These are phyloP conservation scores for Drosophila kepulauana DNA, from an alignment of 1,140 invertebrate species.

Conservation along the genomic window DNA sequence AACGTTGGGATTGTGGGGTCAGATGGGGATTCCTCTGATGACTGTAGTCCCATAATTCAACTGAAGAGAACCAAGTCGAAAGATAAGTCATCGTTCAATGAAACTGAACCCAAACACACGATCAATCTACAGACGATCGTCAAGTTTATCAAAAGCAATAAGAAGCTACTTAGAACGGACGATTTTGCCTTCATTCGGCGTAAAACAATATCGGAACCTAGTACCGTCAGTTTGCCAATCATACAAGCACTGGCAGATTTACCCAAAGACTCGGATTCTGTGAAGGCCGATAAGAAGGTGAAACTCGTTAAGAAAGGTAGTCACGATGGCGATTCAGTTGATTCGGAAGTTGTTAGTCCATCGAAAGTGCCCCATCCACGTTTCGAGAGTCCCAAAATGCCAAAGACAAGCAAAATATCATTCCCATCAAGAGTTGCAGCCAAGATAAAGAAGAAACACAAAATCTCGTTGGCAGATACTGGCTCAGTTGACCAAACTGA, in stretches of 20 bases:
- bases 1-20: background rate
- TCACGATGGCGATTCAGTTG: conserved; percentile 9
- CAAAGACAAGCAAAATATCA: conserved; percentile 45
- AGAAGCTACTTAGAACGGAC: conserved; percentile 58
- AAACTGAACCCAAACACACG: conserved; percentile 40
- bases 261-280: conserved; percentile 42
- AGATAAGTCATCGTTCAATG: conserved; percentile 8
- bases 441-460: conserved; percentile 66
- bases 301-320: conserved; percentile 52
- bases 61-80: conserved; percentile 31
- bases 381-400: conserved; percentile 3
- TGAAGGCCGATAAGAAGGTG: conserved; percentile 57
- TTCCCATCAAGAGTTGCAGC: conserved; percentile 71
- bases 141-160: conserved; percentile 64
- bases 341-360: conserved; percentile 21
- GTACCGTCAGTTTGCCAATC: conserved; percentile 38
- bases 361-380: background rate
- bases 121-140: conserved; percentile 66
- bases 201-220: conserved; percentile 50
- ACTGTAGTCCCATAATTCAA: conserved; percentile 39
- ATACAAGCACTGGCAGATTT: conserved; percentile 33
- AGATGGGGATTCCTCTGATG: conserved; percentile 6
- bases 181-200: conserved; percentile 64
- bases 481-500: conserved; percentile 44
- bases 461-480: conserved; percentile 32